phyloP scores from a whole-genome alignment of 1,140 invertebrate genomes.

The Drosophila equinoxialis region DNA sequence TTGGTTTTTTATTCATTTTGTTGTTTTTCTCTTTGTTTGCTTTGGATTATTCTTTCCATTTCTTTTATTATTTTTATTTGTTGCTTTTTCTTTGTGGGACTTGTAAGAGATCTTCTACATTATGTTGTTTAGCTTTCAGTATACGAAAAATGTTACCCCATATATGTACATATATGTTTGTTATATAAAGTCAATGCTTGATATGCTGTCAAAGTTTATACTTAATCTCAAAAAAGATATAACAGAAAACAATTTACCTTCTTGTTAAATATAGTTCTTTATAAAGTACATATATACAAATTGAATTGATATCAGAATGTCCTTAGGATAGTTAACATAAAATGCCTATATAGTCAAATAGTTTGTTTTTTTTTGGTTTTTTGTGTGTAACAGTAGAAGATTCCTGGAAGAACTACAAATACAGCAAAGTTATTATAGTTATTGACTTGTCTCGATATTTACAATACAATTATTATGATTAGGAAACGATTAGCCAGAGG shows the following conservation, averaged over 20 bases:
- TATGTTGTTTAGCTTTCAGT: conserved; percentile 27
- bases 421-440: conserved; percentile 49
- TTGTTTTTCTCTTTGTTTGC: conserved; percentile 7
- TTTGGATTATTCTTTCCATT: background rate
- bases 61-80: conserved; percentile 46
- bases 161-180: conserved; percentile 12
- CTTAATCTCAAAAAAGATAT: conserved; percentile 29
- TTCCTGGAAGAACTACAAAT: conserved; percentile 63
- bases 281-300: conserved; percentile 13
- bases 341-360: conserved; percentile 21
- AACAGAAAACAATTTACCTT: conserved; percentile 49
- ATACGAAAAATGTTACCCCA: conserved; percentile 52
- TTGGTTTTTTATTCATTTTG: conserved; percentile 32
- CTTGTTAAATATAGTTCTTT: conserved; percentile 41
- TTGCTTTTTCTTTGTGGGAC: conserved; percentile 33
- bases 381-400: conserved; percentile 18
- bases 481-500: conserved; percentile 30
- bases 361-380: conserved; percentile 14
- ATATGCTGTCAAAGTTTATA: conserved; percentile 64
- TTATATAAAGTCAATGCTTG: conserved; percentile 51
- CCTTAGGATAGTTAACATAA: conserved; percentile 45
- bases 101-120: conserved; percentile 32
- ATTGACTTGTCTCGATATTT: conserved; percentile 68
- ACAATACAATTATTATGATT: conserved; percentile 48
- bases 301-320: conserved; percentile 29